Conservation (phyloP, 2,888 invertebrate genomes). For the Norana najaformis region DNA sequence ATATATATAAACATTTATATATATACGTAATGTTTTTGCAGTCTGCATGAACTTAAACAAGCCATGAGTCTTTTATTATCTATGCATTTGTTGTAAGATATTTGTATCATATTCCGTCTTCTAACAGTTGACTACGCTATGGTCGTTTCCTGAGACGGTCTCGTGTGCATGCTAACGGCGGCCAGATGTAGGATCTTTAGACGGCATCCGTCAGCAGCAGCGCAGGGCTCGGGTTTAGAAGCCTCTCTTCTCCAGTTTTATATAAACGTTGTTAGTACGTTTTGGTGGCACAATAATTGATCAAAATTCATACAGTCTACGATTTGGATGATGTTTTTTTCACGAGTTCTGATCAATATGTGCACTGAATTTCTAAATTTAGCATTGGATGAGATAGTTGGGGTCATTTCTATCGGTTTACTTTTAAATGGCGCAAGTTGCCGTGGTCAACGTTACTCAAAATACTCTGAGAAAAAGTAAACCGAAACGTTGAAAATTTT, state of each 20-base stretch:
- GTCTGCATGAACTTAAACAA: slow-evolving; percentile 13
- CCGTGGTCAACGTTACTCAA: not conserved
- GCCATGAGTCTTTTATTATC: not conserved
- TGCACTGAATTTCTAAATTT: not conserved
- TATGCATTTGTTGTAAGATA: slow-evolving; percentile 2
- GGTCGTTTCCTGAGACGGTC: not conserved
- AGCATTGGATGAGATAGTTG: not conserved
- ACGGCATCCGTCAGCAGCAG: not conserved
- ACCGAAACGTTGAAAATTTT: not conserved
- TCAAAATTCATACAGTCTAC: not conserved
- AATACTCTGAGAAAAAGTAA: not conserved
- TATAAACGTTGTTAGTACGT: not conserved
- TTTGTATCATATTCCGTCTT: slow-evolving; percentile 13
- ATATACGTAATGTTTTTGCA: slow-evolving; percentile 1
- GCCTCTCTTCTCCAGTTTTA: not conserved
- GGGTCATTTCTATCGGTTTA: not conserved
- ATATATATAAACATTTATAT: not conserved
- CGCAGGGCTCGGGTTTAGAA: not conserved
- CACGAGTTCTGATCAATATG: not conserved
- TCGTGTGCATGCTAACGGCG: not conserved
- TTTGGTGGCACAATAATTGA: not conserved
- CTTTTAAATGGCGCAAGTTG: not conserved
- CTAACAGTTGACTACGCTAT: not conserved
- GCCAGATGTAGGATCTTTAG: too few species aligned
- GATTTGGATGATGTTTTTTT: not conserved